Conservation (phyloP, 2,888 invertebrate species). For the Nomada lathburiana region DNA sequence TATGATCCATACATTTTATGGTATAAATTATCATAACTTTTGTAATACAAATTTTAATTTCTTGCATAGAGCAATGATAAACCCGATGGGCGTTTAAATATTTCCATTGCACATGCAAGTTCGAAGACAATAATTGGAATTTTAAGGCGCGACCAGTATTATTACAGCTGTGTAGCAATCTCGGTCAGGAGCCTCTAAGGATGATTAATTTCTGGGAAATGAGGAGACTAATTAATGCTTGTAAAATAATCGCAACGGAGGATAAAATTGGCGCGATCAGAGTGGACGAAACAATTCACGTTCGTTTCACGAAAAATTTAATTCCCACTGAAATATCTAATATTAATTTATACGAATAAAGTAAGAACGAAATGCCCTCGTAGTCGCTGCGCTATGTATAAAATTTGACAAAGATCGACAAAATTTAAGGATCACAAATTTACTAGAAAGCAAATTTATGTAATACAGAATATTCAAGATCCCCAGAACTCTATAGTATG, state of each 20-base stretch:
- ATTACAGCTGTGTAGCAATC: conserved; percentile 29
- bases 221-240: conserved; percentile 61
- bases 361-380: too few species aligned
- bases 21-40: too few species aligned
- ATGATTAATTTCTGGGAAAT: conserved; percentile 64
- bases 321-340: background rate
- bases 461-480: background rate
- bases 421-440: too few species aligned
- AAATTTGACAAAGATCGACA: too few species aligned
- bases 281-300: conserved; percentile 12
- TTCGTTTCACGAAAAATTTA: conserved; percentile 10
- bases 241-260: conserved; percentile 52
- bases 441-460: too few species aligned
- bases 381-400: too few species aligned
- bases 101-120: too few species aligned
- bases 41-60: too few species aligned
- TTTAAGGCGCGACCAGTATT: conserved; percentile 37
- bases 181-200: conserved; percentile 46
- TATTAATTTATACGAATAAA: too few species aligned
- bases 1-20: too few species aligned
- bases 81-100: too few species aligned
- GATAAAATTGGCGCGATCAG: conserved; percentile 16
- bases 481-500: background rate
- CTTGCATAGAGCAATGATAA: too few species aligned
- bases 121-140: background rate